Conservation (phyloP, 2,888 invertebrate species). For the Iphiclides podalirius region DNA sequence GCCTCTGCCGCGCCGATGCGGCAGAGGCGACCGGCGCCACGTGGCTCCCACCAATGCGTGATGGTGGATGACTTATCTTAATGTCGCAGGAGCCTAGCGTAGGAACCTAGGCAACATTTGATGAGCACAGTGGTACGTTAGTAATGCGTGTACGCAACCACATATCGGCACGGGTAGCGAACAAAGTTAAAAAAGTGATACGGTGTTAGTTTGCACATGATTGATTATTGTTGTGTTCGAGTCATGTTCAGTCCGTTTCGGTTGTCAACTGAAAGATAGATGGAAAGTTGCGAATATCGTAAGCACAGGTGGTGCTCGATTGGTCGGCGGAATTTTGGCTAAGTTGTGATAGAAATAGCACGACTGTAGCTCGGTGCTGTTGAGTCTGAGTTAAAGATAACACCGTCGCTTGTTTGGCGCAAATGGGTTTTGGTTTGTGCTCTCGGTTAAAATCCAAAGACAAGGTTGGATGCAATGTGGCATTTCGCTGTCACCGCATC, state of each 20-base stretch:
- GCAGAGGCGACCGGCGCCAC: slow-evolving; percentile 25
- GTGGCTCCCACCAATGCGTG: slow-evolving; percentile 20
- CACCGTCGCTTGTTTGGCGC: slow-evolving; percentile 45
- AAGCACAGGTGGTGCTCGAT: slow-evolving; percentile 76
- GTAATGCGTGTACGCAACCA: slow-evolving; percentile 48
- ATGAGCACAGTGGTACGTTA: slow-evolving; percentile 29
- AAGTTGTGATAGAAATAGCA: slow-evolving; percentile 62
- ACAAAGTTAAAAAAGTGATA: slow-evolving; percentile 32
- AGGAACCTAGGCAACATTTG: slow-evolving; percentile 32
- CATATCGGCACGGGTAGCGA: slow-evolving; percentile 35
- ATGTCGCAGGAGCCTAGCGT: slow-evolving; percentile 24
- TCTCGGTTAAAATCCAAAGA: neutral
- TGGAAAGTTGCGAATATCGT: slow-evolving; percentile 65
- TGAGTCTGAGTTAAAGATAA: slow-evolving; percentile 34
- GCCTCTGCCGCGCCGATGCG: slow-evolving; percentile 21
- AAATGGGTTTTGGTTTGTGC: slow-evolving; percentile 8
- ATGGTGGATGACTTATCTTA: slow-evolving; percentile 28
- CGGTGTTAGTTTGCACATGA: slow-evolving; percentile 39
- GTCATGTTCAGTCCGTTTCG: slow-evolving; percentile 50
- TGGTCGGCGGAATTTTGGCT: slow-evolving; percentile 70
- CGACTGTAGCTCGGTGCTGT: slow-evolving; percentile 52
- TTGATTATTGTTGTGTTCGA: slow-evolving; percentile 40
- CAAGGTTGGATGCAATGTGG: slow-evolving; percentile 12
- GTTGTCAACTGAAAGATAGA: slow-evolving; percentile 53
- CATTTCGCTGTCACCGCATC: neutral